These are phyloP conservation scores for Tinea semifulvella DNA, from an alignment of 2,888 invertebrate genomes.

Conservation along the genomic window DNA sequence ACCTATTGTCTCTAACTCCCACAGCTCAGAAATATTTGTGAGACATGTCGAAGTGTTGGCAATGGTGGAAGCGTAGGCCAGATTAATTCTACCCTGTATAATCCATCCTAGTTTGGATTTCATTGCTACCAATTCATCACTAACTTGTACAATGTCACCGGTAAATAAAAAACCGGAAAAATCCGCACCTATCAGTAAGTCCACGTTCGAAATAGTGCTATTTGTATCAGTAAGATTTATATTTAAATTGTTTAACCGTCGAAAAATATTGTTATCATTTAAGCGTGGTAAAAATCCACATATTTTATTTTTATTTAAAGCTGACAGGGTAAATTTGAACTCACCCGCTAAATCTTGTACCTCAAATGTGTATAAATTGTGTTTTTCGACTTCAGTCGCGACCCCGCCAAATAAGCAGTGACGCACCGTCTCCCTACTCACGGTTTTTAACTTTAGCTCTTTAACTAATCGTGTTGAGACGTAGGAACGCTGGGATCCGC, in stretches of 20 bases:
- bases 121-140: slow-evolving; percentile 1
- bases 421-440: not conserved
- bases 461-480: no score
- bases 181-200: slow-evolving; percentile 2
- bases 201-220: not conserved
- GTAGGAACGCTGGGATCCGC: no score
- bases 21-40: not conserved
- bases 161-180: not conserved
- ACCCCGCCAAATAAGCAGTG: not conserved
- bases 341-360: not conserved
- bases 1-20: slow-evolving; percentile 2
- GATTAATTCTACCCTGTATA: slow-evolving; percentile 1
- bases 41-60: not conserved
- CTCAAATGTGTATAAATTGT: not conserved
- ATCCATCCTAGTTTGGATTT: slow-evolving; percentile 10
- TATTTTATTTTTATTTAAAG: slow-evolving; percentile 1
- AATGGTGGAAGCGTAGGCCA: not conserved
- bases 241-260: not conserved
- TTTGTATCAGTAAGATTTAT: not conserved
- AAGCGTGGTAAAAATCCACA: not conserved
- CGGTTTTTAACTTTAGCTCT: not conserved
- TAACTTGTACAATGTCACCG: not conserved
- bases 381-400: not conserved
- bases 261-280: not conserved
- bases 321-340: not conserved